Conservation (phyloP, 2,797 vertebrate species). For the Myripristis murdjan region DNA sequence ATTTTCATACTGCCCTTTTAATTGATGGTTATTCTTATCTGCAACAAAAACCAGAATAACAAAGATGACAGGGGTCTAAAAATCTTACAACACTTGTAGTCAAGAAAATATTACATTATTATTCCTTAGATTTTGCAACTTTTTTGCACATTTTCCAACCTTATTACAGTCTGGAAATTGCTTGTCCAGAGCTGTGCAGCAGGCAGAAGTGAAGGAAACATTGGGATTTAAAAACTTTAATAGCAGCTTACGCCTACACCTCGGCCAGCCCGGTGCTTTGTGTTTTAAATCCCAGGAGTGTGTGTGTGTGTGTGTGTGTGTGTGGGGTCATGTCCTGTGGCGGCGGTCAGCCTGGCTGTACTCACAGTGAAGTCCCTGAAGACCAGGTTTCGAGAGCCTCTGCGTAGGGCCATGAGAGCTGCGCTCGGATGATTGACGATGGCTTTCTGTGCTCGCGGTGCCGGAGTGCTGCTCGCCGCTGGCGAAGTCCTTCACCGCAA, state of each 20-base stretch:
- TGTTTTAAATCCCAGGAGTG: too few species aligned
- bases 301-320: not conserved
- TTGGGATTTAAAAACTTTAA: conserved; percentile 14
- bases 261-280: not conserved
- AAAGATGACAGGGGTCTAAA: too few species aligned
- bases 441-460: conserved; percentile 95
- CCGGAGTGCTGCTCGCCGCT: conserved; percentile 86
- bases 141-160: too few species aligned
- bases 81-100: too few species aligned
- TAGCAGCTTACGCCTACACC: conserved; percentile 21
- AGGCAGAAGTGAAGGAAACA: conserved; percentile 17
- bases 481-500: conserved; percentile 88
- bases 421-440: conserved; percentile 99
- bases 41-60: too few species aligned
- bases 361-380: conserved; percentile 99
- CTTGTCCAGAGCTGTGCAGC: too few species aligned
- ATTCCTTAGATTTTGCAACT: too few species aligned
- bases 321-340: not conserved
- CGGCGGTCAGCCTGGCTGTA: conserved; percentile 15
- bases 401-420: conserved; percentile 97
- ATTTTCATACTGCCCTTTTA: too few species aligned
- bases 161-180: too few species aligned
- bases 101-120: too few species aligned
- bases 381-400: conserved; percentile 98
- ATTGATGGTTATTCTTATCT: too few species aligned